Evolutionary conservation across 2,888 invertebrate genomes (phyloP).

Genomic region (Luffia ferchaultella): DNA sequence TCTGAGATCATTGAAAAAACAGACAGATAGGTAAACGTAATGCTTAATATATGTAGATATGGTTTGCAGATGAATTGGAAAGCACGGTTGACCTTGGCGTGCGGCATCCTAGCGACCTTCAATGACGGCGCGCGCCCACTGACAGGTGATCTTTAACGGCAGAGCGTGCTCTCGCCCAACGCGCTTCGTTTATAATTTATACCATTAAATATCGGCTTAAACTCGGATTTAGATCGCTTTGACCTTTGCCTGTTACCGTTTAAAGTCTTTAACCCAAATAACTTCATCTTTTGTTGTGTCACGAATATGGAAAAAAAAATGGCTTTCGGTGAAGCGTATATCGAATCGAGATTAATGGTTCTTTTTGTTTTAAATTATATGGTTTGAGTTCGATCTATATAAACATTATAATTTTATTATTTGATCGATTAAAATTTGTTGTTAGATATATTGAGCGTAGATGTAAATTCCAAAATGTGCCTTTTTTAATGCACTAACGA

Average conservation of each 20-base stretch:
- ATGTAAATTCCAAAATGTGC: no score
- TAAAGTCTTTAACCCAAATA: not conserved
- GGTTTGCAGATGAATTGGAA: not conserved
- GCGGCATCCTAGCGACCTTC: not conserved
- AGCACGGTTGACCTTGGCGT: not conserved
- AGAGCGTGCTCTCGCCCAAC: not conserved
- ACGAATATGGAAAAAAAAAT: not conserved
- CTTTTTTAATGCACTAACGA: no score
- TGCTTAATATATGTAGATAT: no score
- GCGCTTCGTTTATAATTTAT: not conserved
- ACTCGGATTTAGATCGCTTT: not conserved
- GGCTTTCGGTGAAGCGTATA: no score
- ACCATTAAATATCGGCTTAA: not conserved
- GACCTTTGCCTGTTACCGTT: not conserved
- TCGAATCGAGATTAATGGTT: no score
- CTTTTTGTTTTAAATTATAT: no score
- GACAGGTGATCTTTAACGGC: not conserved
- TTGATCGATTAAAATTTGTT: no score
- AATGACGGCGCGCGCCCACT: not conserved
- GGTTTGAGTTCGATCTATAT: no score
- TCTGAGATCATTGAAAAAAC: no score
- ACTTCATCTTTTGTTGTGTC: not conserved
- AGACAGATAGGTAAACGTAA: no score
- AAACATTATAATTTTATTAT: no score
- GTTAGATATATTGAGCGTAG: no score